Conservation (phyloP, 2,113 vertebrate species). For the Gallinago undulata region DNA sequence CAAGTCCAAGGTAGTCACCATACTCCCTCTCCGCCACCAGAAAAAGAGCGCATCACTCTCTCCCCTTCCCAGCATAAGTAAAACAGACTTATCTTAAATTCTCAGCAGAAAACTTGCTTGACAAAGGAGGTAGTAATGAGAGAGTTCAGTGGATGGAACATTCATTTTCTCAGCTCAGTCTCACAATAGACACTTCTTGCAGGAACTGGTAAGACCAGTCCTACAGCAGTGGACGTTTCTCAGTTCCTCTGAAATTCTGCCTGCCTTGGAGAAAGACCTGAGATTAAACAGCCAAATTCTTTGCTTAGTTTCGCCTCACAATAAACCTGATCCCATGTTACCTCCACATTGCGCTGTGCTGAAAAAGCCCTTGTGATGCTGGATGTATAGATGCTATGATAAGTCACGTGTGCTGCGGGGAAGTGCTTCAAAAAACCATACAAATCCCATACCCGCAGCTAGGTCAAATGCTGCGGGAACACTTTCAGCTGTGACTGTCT, state of each 20-base stretch:
- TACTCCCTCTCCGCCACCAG: not conserved
- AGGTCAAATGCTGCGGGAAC: not conserved
- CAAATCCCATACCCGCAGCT: not conserved
- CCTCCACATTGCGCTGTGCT: not conserved
- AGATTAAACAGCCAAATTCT: not conserved
- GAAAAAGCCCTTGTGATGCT: not conserved
- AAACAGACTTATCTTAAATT: not conserved
- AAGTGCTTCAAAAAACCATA: not conserved
- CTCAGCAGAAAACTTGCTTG: not conserved
- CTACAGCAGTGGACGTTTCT: not conserved
- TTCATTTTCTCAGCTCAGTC: not conserved
- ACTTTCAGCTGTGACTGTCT: not conserved
- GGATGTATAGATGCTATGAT: rapidly evolving
- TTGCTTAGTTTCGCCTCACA: not conserved
- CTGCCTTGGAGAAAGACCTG: not conserved
- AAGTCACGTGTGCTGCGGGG: rapidly evolving
- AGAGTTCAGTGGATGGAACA: not conserved
- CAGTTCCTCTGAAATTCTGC: not conserved
- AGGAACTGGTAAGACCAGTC: not conserved
- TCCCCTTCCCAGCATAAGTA: not conserved
- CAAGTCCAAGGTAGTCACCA: not conserved
- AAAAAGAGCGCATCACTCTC: not conserved
- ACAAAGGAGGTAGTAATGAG: not conserved
- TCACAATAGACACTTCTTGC: not conserved
- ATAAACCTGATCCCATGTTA: not conserved